phyloP scores from a whole-genome alignment of 2,113 vertebrate genomes.

The Pachycephala philippinensis region DNA sequence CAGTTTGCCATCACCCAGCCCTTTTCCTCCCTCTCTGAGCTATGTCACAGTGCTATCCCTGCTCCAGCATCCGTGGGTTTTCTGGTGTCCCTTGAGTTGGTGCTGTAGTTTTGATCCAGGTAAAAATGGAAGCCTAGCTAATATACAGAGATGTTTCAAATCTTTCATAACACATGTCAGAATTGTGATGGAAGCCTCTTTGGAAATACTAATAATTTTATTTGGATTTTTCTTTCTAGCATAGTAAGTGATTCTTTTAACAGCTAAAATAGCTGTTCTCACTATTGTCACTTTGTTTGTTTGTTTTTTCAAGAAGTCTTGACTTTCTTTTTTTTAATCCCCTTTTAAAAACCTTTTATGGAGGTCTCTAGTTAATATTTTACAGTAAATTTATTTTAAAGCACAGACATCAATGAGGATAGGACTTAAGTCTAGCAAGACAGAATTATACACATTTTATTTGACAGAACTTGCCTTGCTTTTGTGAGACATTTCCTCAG shows the following conservation, averaged over 20 bases:
- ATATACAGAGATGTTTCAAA: background rate
- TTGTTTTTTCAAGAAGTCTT: background rate
- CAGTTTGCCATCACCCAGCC: background rate
- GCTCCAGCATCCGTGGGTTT: rapidly evolving
- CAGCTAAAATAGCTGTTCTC: background rate
- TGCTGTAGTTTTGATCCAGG: background rate
- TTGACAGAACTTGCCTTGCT: background rate
- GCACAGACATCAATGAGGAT: background rate
- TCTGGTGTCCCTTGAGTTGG: background rate
- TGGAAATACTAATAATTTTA: background rate
- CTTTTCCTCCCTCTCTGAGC: background rate
- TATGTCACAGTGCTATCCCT: background rate
- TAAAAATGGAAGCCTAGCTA: background rate
- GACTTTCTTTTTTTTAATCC: background rate
- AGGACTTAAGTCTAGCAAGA: background rate
- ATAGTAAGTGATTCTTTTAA: background rate
- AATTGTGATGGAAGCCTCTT: background rate
- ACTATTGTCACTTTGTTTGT: background rate
- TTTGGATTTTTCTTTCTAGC: background rate
- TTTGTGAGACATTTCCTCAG: background rate
- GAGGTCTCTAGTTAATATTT: background rate
- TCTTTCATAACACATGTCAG: background rate
- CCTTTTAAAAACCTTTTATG: background rate
- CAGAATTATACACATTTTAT: background rate
- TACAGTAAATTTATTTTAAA: background rate